phyloP scores from a whole-genome alignment of 2,888 invertebrate genomes.

The Acleris literana region DNA sequence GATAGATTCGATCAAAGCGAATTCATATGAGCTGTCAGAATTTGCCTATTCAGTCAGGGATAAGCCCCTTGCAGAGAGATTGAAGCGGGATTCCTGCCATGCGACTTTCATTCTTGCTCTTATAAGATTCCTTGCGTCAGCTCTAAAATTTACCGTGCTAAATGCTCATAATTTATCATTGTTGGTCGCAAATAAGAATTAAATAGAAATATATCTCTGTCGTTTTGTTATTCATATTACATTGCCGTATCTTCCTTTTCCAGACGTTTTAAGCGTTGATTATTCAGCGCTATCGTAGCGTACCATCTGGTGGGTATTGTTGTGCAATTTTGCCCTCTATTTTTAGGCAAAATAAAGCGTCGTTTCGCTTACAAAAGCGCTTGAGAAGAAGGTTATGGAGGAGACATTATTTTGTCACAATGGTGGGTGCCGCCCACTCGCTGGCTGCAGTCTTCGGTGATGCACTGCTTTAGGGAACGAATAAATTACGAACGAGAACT shows the following conservation, averaged over 20 bases:
- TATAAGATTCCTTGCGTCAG: slow-evolving; percentile 27
- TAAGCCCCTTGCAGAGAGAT: slow-evolving; percentile 36
- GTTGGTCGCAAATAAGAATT: slow-evolving; percentile 74
- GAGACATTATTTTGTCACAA: slow-evolving; percentile 83
- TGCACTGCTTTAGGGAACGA: slow-evolving; percentile 80
- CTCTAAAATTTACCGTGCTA: slow-evolving; percentile 56
- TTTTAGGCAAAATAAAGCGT: slow-evolving; percentile 54
- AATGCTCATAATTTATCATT: slow-evolving; percentile 68
- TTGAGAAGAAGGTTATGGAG: slow-evolving; percentile 68
- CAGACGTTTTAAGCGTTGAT: slow-evolving; percentile 83
- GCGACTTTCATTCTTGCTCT: slow-evolving; percentile 23
- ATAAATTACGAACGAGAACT: slow-evolving; percentile 76
- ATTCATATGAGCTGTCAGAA: slow-evolving; percentile 38
- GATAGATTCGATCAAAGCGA: slow-evolving; percentile 37
- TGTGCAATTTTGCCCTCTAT: slow-evolving; percentile 54
- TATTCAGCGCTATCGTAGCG: slow-evolving; percentile 79
- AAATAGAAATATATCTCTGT: slow-evolving; percentile 80
- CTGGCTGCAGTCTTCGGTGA: slow-evolving; percentile 75
- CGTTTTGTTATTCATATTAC: slow-evolving; percentile 83
- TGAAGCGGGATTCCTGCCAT: slow-evolving; percentile 20
- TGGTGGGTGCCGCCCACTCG: slow-evolving; percentile 80
- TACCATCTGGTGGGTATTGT: slow-evolving; percentile 69
- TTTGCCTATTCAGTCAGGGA: slow-evolving; percentile 38
- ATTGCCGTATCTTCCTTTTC: slow-evolving; percentile 83
- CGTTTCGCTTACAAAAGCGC: slow-evolving; percentile 53